Conservation (phyloP, 1,140 invertebrate species). For the Drosophila ananassae region DNA sequence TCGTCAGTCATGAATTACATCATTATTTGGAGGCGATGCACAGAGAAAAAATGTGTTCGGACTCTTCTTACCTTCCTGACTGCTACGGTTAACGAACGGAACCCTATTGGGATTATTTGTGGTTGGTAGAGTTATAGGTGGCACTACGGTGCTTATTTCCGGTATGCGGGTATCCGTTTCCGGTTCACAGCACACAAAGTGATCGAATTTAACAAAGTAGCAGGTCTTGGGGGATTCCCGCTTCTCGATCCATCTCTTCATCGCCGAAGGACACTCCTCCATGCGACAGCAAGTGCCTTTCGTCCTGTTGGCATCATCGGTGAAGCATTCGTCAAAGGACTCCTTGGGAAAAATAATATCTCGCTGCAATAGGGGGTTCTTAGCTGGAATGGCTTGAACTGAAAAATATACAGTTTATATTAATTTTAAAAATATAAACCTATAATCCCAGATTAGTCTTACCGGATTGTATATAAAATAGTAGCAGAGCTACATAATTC, state of each 20-base stretch:
- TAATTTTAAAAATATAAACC: no score
- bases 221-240: conserved; percentile 67
- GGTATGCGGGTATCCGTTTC: conserved; percentile 8
- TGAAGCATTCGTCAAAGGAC: conserved; percentile 63
- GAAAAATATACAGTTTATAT: background rate
- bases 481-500: conserved; percentile 6
- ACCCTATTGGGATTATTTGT: background rate
- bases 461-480: conserved; percentile 11
- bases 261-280: conserved; percentile 58
- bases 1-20: background rate
- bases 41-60: no score
- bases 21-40: background rate
- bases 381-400: conserved; percentile 42
- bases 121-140: conserved; percentile 14
- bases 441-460: background rate
- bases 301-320: conserved; percentile 32
- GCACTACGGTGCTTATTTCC: background rate
- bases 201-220: conserved; percentile 76
- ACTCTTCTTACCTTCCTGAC: conserved; percentile 35
- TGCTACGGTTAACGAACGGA: conserved; percentile 25
- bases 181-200: conserved; percentile 68
- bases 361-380: conserved; percentile 49
- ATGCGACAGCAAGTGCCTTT: conserved; percentile 58
- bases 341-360: conserved; percentile 74
- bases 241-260: conserved; percentile 50